These are phyloP conservation scores for Channa maculata DNA, from an alignment of 2,113 vertebrate species.

Conservation along the genomic window DNA sequence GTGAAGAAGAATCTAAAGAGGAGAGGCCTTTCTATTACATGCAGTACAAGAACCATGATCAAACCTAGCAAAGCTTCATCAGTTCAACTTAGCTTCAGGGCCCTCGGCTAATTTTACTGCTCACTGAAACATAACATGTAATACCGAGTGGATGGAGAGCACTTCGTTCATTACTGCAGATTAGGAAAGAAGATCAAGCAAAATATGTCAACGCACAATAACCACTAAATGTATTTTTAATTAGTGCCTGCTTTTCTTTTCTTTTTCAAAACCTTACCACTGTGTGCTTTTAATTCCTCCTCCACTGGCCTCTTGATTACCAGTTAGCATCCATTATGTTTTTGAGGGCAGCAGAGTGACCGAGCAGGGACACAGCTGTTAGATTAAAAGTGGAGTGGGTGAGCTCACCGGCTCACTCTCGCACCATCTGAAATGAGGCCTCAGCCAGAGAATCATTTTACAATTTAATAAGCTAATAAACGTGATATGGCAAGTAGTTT, in stretches of 20 bases:
- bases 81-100: constrained; percentile 61
- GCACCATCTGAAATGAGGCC: constrained; percentile 58
- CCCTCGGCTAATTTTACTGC: constrained; percentile 69
- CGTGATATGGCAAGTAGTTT: constrained; percentile 66
- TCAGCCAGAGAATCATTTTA: constrained; percentile 61
- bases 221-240: constrained; percentile 79
- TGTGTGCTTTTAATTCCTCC: constrained; percentile 55
- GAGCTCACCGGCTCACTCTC: constrained; percentile 43
- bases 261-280: constrained; percentile 43
- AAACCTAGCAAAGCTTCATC: constrained; percentile 67
- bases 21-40: constrained; percentile 58
- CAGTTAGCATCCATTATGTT: constrained; percentile 63
- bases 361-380: constrained; percentile 50
- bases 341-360: constrained; percentile 49
- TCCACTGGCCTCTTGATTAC: constrained; percentile 58
- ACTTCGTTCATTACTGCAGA: constrained; percentile 75
- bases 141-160: constrained; percentile 70
- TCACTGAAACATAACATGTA: constrained; percentile 74
- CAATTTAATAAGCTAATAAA: constrained; percentile 78
- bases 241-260: constrained; percentile 62
- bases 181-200: constrained; percentile 75
- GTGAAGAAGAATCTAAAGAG: constrained; percentile 49
- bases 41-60: constrained; percentile 69
- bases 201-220: constrained; percentile 76
- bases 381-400: constrained; percentile 67